These are phyloP conservation scores for Ancistrus triradiatus DNA, from an alignment of 2,113 vertebrate species.

Conservation along the genomic window DNA sequence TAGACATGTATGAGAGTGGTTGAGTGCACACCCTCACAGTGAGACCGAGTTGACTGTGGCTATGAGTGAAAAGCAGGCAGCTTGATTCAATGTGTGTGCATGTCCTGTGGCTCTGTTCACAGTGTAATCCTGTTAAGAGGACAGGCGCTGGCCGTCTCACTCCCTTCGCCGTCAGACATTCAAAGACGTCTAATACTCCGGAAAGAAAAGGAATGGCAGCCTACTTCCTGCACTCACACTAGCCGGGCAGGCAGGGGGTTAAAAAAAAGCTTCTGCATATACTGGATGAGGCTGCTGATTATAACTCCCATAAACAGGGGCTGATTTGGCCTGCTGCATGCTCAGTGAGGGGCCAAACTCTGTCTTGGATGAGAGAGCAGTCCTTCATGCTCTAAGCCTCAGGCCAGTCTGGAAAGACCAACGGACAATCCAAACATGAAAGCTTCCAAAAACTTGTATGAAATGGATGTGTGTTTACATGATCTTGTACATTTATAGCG, in stretches of 20 bases:
- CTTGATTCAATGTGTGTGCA: conserved; percentile 46
- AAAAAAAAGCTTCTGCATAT: not conserved
- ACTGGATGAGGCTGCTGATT: conserved; percentile 15
- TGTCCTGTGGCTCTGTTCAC: conserved; percentile 48
- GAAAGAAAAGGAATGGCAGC: not conserved
- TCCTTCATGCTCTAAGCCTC: conserved; percentile 33
- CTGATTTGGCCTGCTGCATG: not conserved
- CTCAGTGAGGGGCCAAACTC: conserved; percentile 31
- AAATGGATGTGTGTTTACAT: too few species aligned
- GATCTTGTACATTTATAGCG: too few species aligned
- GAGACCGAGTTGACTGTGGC: conserved; percentile 5
- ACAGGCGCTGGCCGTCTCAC: conserved; percentile 45
- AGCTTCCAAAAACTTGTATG: too few species aligned
- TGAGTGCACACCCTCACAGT: not conserved
- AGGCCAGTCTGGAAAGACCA: conserved; percentile 22
- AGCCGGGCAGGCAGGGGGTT: conserved; percentile 18
- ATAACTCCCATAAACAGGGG: conserved; percentile 6
- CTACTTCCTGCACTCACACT: conserved; percentile 8
- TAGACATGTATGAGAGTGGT: not conserved
- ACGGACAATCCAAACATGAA: too few species aligned
- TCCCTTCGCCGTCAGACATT: conserved; percentile 50
- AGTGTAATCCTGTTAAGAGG: conserved; percentile 68
- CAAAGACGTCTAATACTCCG: conserved; percentile 55
- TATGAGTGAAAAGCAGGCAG: conserved; percentile 32
- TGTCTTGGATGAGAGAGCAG: conserved; percentile 20